Conservation (phyloP, 2,888 invertebrate genomes). For the Drosophila affinis region DNA sequence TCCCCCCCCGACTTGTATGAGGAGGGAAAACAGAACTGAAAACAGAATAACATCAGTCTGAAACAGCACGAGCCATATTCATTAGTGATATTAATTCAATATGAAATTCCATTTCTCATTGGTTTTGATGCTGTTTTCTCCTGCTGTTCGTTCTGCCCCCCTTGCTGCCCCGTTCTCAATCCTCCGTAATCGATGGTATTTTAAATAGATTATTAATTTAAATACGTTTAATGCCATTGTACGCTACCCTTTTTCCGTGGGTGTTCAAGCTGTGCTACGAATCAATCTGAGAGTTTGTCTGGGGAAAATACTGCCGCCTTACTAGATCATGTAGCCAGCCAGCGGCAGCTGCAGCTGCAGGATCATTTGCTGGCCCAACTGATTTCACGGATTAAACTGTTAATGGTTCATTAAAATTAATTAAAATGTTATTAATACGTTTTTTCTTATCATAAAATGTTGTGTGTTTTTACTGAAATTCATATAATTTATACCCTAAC, state of each 20-base stretch:
- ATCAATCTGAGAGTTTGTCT: not conserved
- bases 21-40: not conserved
- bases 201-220: conserved; percentile 73
- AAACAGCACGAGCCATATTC: conserved; percentile 46
- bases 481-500: not conserved
- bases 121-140: conserved; percentile 23
- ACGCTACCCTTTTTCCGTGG: not conserved
- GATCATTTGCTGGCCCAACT: not conserved
- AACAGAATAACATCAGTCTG: conserved; percentile 19
- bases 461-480: not conserved
- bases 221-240: conserved; percentile 54
- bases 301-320: not conserved
- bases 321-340: not conserved
- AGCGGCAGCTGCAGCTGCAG: too few species aligned
- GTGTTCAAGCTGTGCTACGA: not conserved
- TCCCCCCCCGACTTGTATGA: not conserved
- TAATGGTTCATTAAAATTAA: not conserved
- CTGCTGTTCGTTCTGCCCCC: too few species aligned
- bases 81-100: conserved; percentile 71
- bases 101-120: conserved; percentile 45
- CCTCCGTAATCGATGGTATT: conserved; percentile 33
- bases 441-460: not conserved
- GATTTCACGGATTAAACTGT: not conserved
- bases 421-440: not conserved
- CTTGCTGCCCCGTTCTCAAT: not conserved